These are phyloP conservation scores for Dromiciops gliroides DNA, from an alignment of 2,113 vertebrate genomes.

Conservation along the genomic window DNA sequence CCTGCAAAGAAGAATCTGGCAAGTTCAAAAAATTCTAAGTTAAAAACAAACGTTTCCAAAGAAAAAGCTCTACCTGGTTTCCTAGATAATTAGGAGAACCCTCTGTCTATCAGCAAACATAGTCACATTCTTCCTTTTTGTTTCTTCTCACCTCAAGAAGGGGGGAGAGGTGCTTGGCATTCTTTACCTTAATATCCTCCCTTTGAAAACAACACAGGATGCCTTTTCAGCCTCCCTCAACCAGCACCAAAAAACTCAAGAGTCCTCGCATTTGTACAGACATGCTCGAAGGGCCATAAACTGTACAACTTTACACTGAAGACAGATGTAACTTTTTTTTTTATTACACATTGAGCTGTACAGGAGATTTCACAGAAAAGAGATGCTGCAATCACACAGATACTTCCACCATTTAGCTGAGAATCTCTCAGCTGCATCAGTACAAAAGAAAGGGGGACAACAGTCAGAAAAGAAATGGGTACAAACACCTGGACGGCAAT, in stretches of 20 bases:
- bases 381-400: neutral
- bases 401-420: neutral
- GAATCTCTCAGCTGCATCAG: neutral
- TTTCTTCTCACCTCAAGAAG: constrained; percentile 66
- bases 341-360: neutral
- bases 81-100: neutral
- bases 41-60: constrained; percentile 38
- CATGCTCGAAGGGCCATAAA: constrained; percentile 85
- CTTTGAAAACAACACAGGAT: constrained; percentile 58
- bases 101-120: constrained; percentile 26
- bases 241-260: constrained; percentile 77
- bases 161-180: constrained; percentile 78
- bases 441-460: neutral
- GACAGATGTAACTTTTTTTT: constrained; percentile 81
- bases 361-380: neutral
- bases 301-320: constrained; percentile 87
- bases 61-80: neutral
- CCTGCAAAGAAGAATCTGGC: constrained; percentile 1
- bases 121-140: constrained; percentile 53
- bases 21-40: constrained; percentile 36
- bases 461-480: neutral
- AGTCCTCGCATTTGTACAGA: constrained; percentile 79
- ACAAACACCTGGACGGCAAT: neutral
- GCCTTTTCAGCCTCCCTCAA: constrained; percentile 78
- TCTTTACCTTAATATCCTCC: constrained; percentile 49